Percentiles rank a stretch among this genome's conserved stretches.
These are phyloP conservation scores for Linnaemya vulpina DNA, from an alignment of 2,888 invertebrate genomes.

Conservation along the genomic window DNA sequence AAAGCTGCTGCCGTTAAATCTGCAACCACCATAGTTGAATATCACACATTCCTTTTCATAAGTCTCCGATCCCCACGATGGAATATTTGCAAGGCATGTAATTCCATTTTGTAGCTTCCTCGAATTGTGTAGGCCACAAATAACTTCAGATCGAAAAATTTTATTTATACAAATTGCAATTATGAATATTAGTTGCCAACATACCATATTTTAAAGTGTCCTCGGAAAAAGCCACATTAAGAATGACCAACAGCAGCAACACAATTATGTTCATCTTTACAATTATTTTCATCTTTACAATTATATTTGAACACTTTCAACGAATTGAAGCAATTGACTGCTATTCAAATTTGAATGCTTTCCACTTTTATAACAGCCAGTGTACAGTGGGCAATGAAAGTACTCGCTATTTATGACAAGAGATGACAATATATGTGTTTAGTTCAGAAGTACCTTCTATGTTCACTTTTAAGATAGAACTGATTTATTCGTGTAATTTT, in stretches of 20 bases:
- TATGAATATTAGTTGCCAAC: not conserved
- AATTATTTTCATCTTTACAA: too few species aligned
- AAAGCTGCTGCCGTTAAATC: constrained; percentile 1
- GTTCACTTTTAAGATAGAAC: too few species aligned
- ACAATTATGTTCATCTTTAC: constrained; percentile 9
- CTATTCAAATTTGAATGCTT: not conserved
- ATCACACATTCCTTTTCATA: not conserved
- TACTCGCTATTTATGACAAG: too few species aligned
- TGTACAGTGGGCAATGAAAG: not conserved
- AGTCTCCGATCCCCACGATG: not conserved
- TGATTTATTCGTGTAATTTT: too few species aligned
- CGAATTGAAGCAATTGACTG: not conserved
- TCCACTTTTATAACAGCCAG: not conserved
- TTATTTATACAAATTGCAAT: not conserved
- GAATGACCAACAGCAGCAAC: not conserved
- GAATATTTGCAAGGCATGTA: not conserved
- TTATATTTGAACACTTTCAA: not conserved
- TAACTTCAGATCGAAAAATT: not conserved
- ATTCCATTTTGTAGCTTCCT: not conserved
- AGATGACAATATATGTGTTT: too few species aligned
- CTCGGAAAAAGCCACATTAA: not conserved
- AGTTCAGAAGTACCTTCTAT: too few species aligned
- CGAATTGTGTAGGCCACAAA: not conserved
- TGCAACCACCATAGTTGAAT: constrained; percentile 1
- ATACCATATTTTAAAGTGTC: not conserved